Conservation (phyloP, 2,888 invertebrate genomes). For the Drosophila gaucha region DNA sequence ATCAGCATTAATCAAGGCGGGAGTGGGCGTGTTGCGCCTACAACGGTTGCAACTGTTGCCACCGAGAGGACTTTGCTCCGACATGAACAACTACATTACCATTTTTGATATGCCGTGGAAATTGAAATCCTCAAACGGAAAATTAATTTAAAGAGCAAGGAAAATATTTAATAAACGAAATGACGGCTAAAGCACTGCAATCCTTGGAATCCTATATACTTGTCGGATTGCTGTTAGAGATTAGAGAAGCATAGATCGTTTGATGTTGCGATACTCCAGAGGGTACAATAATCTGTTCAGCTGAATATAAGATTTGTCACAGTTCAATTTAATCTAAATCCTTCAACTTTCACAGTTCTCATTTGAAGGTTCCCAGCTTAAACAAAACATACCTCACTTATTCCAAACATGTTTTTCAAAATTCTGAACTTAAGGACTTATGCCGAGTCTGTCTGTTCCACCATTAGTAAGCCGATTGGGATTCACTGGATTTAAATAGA, state of each 20-base stretch:
- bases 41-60: constrained; percentile 55
- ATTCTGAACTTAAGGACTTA: not conserved
- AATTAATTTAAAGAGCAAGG: constrained; percentile 19
- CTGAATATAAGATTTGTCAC: too few relatives aligned
- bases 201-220: not conserved
- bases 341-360: not conserved
- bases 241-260: not conserved
- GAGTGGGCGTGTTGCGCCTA: constrained; percentile 26
- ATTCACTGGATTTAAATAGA: too few relatives aligned
- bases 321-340: not conserved
- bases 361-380: not conserved
- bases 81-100: constrained; percentile 32
- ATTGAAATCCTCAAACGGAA: constrained; percentile 26
- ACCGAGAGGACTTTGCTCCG: not conserved
- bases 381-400: not conserved
- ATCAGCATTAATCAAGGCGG: constrained; percentile 79
- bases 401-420: not conserved
- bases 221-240: not conserved
- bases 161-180: not conserved
- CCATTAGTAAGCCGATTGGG: not conserved
- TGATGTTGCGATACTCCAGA: not conserved
- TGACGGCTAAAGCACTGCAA: not conserved
- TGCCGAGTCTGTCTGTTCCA: not conserved
- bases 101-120: constrained; percentile 20
- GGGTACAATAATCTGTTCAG: not conserved